A percentile compares a stretch with the other conserved stretches of the same genome.
phyloP scores from a whole-genome alignment of 92 coral and sea anemone genomes.

The Siderastrea siderea region DNA sequence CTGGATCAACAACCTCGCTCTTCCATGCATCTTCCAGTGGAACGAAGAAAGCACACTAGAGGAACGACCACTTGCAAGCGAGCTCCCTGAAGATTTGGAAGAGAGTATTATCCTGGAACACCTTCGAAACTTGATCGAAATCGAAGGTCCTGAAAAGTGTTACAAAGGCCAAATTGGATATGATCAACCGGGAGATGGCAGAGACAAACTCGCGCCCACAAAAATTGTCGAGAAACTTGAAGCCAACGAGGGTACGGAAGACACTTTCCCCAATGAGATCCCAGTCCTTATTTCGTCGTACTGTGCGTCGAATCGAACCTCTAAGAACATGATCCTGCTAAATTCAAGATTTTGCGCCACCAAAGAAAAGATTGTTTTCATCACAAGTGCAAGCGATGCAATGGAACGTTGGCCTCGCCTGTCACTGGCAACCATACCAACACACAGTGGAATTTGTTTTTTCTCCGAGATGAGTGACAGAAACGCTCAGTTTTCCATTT shows the following conservation, averaged over 20 bases:
- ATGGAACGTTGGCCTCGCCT: slow-evolving; percentile 15
- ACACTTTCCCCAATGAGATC: not conserved
- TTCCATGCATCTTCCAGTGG: slow-evolving; percentile 45
- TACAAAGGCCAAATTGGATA: slow-evolving; percentile 37
- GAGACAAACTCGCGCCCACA: not conserved
- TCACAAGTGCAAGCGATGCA: slow-evolving; percentile 43
- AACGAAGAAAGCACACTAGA: slow-evolving; percentile 4
- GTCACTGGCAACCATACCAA: not conserved
- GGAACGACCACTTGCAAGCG: slow-evolving; percentile 21
- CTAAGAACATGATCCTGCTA: not conserved
- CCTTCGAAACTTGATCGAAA: not conserved
- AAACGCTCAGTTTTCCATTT: slow-evolving; percentile 34
- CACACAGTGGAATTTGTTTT: slow-evolving; percentile 26
- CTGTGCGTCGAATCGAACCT: slow-evolving; percentile 4
- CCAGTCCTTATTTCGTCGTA: slow-evolving; percentile 27
- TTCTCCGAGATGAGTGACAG: slow-evolving; percentile 28
- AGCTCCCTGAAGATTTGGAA: slow-evolving; percentile 24
- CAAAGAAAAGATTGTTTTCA: slow-evolving; percentile 34
- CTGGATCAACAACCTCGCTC: slow-evolving; percentile 37
- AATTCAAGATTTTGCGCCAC: not conserved
- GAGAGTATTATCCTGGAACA: slow-evolving; percentile 22
- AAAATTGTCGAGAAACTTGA: slow-evolving; percentile 20
- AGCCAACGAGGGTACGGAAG: not conserved
- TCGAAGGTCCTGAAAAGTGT: slow-evolving; percentile 21
- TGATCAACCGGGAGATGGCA: not conserved